Percentiles rank a stretch among this genome's conserved stretches.
Conservation (phyloP, 2,888 invertebrate genomes). For the Macrophya annulata region DNA sequence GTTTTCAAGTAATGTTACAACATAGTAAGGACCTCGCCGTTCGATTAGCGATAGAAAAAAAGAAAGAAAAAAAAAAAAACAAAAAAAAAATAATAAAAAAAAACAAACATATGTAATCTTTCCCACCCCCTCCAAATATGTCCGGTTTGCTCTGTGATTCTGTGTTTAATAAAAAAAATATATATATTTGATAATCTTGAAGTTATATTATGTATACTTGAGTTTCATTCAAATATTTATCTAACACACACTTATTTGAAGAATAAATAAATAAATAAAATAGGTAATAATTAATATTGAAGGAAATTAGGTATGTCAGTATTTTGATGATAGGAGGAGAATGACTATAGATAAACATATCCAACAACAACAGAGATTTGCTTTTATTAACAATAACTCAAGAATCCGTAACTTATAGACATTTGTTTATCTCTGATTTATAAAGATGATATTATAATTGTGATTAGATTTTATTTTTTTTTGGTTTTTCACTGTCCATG, state of each 20-base stretch:
- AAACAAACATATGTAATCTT: slow-evolving; percentile 68
- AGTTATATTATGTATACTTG: slow-evolving; percentile 52
- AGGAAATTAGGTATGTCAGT: background rate
- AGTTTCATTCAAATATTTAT: background rate
- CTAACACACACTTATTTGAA: background rate
- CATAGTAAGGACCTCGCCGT: slow-evolving; percentile 9
- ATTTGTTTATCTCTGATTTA: background rate
- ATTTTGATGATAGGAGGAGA: background rate
- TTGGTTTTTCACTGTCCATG: background rate
- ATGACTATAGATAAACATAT: slow-evolving; percentile 8
- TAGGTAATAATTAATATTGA: too few species aligned
- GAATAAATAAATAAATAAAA: background rate
- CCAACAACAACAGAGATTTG: slow-evolving; percentile 39
- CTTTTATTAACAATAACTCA: slow-evolving; percentile 37
- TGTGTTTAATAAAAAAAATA: slow-evolving; percentile 76
- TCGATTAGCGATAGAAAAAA: slow-evolving; percentile 59
- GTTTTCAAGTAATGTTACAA: background rate
- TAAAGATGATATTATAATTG: slow-evolving; percentile 10
- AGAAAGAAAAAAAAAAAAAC: slow-evolving; percentile 59
- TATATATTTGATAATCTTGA: slow-evolving; percentile 70
- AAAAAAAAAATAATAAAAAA: slow-evolving; percentile 58
- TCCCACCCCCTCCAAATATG: slow-evolving; percentile 73
- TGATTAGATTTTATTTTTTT: background rate
- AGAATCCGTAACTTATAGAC: slow-evolving; percentile 7
- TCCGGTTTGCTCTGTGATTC: slow-evolving; percentile 79